phyloP scores from a whole-genome alignment of 2,113 vertebrate species.

The Neopipo cinnamomea region DNA sequence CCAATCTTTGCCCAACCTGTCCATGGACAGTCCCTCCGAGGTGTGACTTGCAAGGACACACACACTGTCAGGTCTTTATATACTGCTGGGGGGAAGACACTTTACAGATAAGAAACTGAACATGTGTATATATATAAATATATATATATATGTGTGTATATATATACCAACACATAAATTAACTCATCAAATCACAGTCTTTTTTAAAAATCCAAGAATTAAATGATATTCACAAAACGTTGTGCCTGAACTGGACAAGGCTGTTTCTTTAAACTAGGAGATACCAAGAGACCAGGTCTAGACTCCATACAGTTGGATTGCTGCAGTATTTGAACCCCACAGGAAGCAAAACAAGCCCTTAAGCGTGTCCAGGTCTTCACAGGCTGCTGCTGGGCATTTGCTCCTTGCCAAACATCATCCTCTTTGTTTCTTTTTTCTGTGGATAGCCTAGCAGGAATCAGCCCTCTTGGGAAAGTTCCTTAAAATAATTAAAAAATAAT shows the following conservation, averaged over 20 bases:
- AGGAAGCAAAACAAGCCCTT: not conserved
- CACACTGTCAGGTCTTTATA: not conserved
- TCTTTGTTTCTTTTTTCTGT: not conserved
- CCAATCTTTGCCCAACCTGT: not conserved
- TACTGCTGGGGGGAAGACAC: not conserved
- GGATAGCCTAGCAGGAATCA: too few species aligned
- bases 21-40: not conserved
- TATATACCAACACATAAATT: not conserved
- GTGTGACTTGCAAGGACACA: not conserved
- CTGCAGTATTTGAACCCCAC: not conserved
- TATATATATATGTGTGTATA: not conserved
- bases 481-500: not conserved
- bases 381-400: not conserved
- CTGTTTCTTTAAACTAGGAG: not conserved
- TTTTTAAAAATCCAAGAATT: not conserved
- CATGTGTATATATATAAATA: rapidly evolving
- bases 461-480: not conserved
- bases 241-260: not conserved
- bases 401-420: not conserved
- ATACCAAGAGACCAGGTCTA: not conserved
- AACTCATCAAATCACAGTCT: not conserved
- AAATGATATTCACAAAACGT: not conserved
- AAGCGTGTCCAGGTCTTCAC: not conserved
- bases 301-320: not conserved
- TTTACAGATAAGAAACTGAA: not conserved